Evolutionary conservation across 2,113 vertebrate genomes (phyloP), one percentile per base, ranked within the genome.

Genomic region (Coreoperca whiteheadi): DNA sequence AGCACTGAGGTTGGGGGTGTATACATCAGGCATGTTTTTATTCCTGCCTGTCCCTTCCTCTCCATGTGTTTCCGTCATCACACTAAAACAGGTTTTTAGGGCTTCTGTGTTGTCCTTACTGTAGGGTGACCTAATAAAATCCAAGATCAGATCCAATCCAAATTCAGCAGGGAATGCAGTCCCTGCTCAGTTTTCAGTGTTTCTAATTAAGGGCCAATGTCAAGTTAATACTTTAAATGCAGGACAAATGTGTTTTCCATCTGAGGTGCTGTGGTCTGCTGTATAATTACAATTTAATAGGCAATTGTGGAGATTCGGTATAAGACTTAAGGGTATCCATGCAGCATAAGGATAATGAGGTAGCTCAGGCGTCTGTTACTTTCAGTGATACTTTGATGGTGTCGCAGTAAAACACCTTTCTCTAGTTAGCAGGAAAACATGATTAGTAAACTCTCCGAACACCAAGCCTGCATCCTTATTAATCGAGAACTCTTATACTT

Each of bases 271-370:
- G 67, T 64, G 67, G 78, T 74, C 39, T 51, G 61, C 60, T 34
- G 54, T 21, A 25, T 87, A 82, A 92, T 89, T 85, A 78, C 77
- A 81, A 80, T 77, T 84, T 86, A 85, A 66, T 41, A 16, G 53
- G 84, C 64, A 73, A 74, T 72, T 50, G 59, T 80, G 61, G 73
- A 71, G 67, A 74, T 77, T 72, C 25, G n/a, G 67, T 28, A 77
- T 61, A 48, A 51, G 77, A 84, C n/a, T 88, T 82, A 51, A 59
- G 64, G 75, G 80, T 10, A 75, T 87, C 82, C 34, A 25, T 80
- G 73, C 82, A 82, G 43, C 60, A 50, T 70, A 5, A 54, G 57
- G 63, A 82, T 91, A 91, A 89, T 81, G 86, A 93, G 83, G 64
- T 68, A 77, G 83, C 67, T 80, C 74, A 5, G 72, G 71, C 59